A percentile compares a stretch with the other conserved stretches of the same genome.
phyloP scores from a whole-genome alignment of 1,140 invertebrate species.

The Bombus turneri region DNA sequence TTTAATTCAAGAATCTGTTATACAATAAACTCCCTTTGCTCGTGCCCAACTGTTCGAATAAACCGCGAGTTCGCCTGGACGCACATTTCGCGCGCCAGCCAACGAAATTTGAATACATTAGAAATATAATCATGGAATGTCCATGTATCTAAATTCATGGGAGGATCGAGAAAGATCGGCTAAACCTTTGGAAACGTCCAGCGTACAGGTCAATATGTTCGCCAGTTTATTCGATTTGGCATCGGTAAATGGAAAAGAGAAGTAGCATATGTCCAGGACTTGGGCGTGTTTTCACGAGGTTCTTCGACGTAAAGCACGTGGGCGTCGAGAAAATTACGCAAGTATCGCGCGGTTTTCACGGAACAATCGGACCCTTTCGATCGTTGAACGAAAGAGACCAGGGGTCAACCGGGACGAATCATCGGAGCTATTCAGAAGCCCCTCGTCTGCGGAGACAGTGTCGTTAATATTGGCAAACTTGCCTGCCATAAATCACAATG shows the following conservation, averaged over 20 bases:
- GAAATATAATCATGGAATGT: slow-evolving; percentile 15
- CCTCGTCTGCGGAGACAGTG: slow-evolving; percentile 4
- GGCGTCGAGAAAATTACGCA: slow-evolving; percentile 43
- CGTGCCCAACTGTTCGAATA: background rate
- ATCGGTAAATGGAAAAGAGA: slow-evolving; percentile 8
- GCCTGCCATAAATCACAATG: slow-evolving; percentile 54
- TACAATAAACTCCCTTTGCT: background rate
- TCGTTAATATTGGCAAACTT: slow-evolving; percentile 42
- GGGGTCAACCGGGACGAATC: slow-evolving; percentile 3
- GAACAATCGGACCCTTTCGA: background rate
- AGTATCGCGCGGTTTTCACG: slow-evolving; percentile 18
- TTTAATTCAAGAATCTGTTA: background rate
- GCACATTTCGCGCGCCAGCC: background rate
- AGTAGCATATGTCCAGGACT: background rate
- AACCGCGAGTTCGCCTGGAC: too few relatives aligned
- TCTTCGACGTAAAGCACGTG: slow-evolving; percentile 8
- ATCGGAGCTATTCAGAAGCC: too few relatives aligned
- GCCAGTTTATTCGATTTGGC: slow-evolving; percentile 15
- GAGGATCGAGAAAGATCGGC: background rate
- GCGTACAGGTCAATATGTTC: slow-evolving; percentile 20
- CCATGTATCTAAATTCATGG: background rate
- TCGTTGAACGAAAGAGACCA: background rate
- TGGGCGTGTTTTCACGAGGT: slow-evolving; percentile 35
- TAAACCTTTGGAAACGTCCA: background rate
- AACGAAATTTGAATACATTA: background rate